Evolutionary conservation across 1,140 invertebrate species (phyloP), one percentile per base, ranked within the genome.

Genomic region (Mesaphorura yosii): DNA sequence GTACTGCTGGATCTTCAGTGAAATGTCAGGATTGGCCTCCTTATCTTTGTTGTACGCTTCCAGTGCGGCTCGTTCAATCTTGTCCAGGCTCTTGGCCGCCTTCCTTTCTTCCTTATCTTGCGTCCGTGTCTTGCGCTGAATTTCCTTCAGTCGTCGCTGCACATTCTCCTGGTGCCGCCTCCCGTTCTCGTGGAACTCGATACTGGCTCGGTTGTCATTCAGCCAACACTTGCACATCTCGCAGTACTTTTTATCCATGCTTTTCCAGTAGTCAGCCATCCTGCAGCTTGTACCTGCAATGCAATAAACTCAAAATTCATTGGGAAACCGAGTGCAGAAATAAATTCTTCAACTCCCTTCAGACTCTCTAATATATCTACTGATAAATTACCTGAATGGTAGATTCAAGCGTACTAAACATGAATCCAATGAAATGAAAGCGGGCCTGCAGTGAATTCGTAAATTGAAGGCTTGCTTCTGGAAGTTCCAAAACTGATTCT

Each of bases 141-240:
- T 88, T 57, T 88, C 83, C 57, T 82, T 80, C 51, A 96, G 77
- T 54, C 81, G 77, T 66, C 88, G 88, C 52, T 83, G 78, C 23
- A 96, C 89, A 82, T 88, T 94, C 70, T 88, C 84, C 69, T 96
- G 86, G 69, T 98, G 93, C 47, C 83, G 76, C 68, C 87, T 87
- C 3, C 93, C 92, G 73, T 81, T 82, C 71, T 96, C 92, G 71
- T 98, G 92, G 68, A 94, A 94, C 54, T 93, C 86, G 58, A 93
- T 78, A 69, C 90, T 95, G 39, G 90, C 83, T 77, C 90, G 93
- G 69, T 97, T 98, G 71, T 96, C 92, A 48, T 89, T 84, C 62
- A 95, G 85, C 92, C 93, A 98, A 68, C 91, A 95, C 72, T 96
- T 97, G 70, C 93, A 98, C 70, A 91, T 91, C 62, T 96, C 90